A percentile compares a stretch with the other conserved stretches of the same genome.
These are phyloP conservation scores for Perithous albicinctus DNA, from an alignment of 2,888 invertebrate genomes.

Conservation along the genomic window DNA sequence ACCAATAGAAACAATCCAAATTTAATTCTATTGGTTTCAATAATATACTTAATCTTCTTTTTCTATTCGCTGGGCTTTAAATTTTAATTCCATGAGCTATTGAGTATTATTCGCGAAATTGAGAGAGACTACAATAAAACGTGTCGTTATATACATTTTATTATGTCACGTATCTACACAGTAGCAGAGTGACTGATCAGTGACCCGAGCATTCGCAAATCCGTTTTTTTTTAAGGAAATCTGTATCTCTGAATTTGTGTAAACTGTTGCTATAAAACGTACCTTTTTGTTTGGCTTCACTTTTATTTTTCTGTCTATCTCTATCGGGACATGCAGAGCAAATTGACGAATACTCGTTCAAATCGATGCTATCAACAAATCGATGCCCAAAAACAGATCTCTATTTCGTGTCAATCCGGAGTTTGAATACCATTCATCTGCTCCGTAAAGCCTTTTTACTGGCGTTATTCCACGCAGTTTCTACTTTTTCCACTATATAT, in stretches of 20 bases:
- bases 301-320: conserved; percentile 22
- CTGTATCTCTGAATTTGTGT: neutral
- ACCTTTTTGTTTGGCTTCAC: conserved; percentile 13
- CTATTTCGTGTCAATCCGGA: conserved; percentile 42
- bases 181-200: neutral
- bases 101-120: neutral
- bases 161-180: neutral
- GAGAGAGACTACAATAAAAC: neutral
- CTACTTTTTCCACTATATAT: conserved; percentile 8
- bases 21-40: no score
- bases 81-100: conserved; percentile 30
- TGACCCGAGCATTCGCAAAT: neutral
- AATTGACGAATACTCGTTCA: conserved; percentile 51
- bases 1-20: no score
- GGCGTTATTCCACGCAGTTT: conserved; percentile 25
- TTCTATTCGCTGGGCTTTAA: neutral
- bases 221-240: neutral
- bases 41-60: no score
- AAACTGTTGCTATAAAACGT: neutral
- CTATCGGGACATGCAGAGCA: conserved; percentile 37
- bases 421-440: conserved; percentile 42
- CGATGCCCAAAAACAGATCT: conserved; percentile 36
- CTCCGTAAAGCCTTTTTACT: neutral
- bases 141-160: conserved; percentile 1
- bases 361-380: conserved; percentile 52